These are phyloP conservation scores for Pan paniscus DNA, from an alignment of 2,113 vertebrate genomes.

Conservation along the genomic window DNA sequence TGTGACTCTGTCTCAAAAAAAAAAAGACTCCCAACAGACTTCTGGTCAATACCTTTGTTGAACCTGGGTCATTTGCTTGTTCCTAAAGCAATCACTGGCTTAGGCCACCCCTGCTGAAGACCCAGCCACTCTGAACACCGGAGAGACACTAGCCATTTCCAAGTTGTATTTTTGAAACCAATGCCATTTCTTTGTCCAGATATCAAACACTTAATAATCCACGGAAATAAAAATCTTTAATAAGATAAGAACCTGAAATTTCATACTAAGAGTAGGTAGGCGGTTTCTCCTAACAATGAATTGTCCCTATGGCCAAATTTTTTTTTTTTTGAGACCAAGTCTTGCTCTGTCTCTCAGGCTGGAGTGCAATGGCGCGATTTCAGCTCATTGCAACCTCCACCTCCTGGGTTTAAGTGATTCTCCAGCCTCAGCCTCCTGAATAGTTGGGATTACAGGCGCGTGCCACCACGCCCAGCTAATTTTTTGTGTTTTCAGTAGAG, in stretches of 20 bases:
- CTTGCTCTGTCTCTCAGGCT: too few relatives aligned
- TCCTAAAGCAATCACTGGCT: neutral
- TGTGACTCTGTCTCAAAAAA: too few relatives aligned
- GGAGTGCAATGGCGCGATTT: too few relatives aligned
- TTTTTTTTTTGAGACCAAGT: too few relatives aligned
- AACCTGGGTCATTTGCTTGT: neutral
- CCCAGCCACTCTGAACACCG: accelerated
- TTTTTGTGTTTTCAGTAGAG: too few relatives aligned
- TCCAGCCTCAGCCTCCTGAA: too few relatives aligned
- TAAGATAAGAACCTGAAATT: neutral
- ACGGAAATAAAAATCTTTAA: neutral
- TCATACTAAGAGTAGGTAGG: neutral
- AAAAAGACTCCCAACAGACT: neutral
- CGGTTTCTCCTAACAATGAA: neutral
- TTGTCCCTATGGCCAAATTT: neutral
- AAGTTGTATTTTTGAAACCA: neutral
- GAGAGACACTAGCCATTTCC: neutral
- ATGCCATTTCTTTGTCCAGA: neutral
- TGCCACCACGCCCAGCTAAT: too few relatives aligned
- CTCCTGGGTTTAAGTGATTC: too few relatives aligned
- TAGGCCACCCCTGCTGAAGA: neutral
- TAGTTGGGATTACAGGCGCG: too few relatives aligned
- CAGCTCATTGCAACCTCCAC: too few relatives aligned
- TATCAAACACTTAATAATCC: neutral
- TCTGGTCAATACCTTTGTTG: neutral